These are phyloP conservation scores for Barypeithes pellucidus DNA, from an alignment of 2,888 invertebrate species.

Conservation along the genomic window DNA sequence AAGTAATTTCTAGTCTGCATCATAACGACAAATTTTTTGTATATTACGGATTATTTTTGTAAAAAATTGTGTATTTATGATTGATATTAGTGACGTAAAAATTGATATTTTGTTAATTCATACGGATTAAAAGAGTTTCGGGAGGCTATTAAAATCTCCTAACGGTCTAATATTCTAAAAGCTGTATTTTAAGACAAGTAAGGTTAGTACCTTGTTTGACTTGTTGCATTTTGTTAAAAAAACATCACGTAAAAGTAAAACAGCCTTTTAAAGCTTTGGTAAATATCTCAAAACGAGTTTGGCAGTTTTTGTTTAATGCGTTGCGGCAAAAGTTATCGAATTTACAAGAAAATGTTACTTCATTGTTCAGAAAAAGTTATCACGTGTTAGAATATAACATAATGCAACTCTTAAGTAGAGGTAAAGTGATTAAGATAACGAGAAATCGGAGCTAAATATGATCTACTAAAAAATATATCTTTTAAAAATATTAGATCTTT, in stretches of 20 bases:
- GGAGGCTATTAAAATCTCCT: background rate
- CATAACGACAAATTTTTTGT: slow-evolving; percentile 28
- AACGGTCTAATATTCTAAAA: background rate
- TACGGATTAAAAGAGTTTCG: background rate
- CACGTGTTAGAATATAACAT: no score
- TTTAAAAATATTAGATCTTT: slow-evolving; percentile 1
- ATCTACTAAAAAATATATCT: background rate
- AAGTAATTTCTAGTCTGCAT: slow-evolving; percentile 68
- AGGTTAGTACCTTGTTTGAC: no score
- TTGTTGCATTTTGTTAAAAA: no score
- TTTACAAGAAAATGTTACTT: no score
- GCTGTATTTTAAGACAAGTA: background rate
- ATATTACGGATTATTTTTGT: slow-evolving; percentile 10
- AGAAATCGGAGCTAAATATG: background rate
- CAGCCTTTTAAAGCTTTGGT: no score
- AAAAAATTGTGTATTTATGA: slow-evolving; percentile 7
- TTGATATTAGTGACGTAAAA: background rate
- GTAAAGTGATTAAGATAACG: no score
- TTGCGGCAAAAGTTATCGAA: no score
- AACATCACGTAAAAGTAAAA: no score
- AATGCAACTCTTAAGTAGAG: no score
- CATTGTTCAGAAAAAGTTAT: no score
- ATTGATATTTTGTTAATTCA: background rate
- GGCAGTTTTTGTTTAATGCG: no score
- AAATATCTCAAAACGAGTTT: no score